These are phyloP conservation scores for Pomatorhinus ruficollis DNA, from an alignment of 2,113 vertebrate genomes.

Conservation along the genomic window DNA sequence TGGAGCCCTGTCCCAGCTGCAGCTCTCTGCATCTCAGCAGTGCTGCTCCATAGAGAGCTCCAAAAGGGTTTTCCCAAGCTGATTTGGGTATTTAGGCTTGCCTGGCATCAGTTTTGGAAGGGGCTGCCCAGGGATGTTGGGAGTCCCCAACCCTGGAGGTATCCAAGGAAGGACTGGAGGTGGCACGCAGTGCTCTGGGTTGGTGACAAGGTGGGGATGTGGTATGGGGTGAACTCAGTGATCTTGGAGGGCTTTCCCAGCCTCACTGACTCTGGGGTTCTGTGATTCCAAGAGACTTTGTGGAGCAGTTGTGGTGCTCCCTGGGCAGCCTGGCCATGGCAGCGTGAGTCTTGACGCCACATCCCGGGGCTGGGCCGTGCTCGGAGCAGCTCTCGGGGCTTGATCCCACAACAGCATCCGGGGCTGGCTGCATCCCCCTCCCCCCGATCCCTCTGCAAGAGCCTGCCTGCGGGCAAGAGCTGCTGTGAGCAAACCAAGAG, in stretches of 20 bases:
- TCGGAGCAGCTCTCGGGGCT: fast-evolving
- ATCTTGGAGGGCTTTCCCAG: fast-evolving
- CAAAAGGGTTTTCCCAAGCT: background rate
- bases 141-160: background rate
- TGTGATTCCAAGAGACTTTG: background rate
- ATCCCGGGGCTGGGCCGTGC: fast-evolving
- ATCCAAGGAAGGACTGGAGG: fast-evolving
- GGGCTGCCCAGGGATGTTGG: background rate
- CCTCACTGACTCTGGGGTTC: too few species aligned
- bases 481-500: fast-evolving
- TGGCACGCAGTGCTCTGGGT: background rate
- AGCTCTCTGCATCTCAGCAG: background rate
- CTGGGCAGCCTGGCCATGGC: background rate
- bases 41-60: fast-evolving
- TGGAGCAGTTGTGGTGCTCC: fast-evolving
- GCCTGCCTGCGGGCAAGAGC: background rate
- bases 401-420: too few species aligned
- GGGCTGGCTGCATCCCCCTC: background rate
- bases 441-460: background rate
- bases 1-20: background rate
- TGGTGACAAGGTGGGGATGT: background rate
- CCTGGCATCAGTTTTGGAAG: background rate
- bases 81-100: background rate
- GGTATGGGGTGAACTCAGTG: fast-evolving
- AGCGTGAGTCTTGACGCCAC: fast-evolving